These are phyloP conservation scores for Cosmopolites sordidus DNA, from an alignment of 2,888 invertebrate genomes.

Conservation along the genomic window DNA sequence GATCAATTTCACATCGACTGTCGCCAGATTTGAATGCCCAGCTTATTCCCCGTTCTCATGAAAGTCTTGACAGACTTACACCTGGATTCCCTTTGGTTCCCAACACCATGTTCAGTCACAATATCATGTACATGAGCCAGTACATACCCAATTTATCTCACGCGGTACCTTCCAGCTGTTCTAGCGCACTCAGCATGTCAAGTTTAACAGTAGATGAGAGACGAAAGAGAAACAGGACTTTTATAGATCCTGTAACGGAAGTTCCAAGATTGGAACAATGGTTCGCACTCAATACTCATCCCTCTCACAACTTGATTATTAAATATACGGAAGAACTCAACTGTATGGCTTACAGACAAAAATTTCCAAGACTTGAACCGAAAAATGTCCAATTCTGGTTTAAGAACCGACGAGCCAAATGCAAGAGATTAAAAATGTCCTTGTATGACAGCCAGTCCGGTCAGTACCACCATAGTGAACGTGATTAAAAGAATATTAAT, in stretches of 20 bases:
- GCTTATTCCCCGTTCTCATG: conserved; percentile 40
- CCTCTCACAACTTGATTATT: conserved; percentile 94
- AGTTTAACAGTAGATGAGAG: conserved; percentile 76
- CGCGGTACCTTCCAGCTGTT: conserved; percentile 55
- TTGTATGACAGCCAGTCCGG: conserved; percentile 71
- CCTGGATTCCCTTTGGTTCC: conserved; percentile 74
- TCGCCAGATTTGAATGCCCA: conserved; percentile 40
- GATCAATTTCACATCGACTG: conserved; percentile 35
- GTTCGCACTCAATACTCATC: conserved; percentile 98
- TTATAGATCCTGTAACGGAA: conserved; percentile 98
- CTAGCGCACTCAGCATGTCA: conserved; percentile 54
- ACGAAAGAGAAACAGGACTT: conserved; percentile 93
- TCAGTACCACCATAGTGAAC: conserved; percentile 58
- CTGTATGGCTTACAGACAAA: conserved; percentile 94
- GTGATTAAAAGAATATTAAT: conserved; percentile 47
- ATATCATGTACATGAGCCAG: conserved; percentile 89
- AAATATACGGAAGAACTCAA: conserved; percentile 98
- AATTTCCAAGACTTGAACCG: conserved; percentile 96
- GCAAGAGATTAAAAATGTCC: conserved; percentile 92
- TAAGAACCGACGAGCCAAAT: conserved; percentile 97
- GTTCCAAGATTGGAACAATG: conserved; percentile 91
- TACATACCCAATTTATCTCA: conserved; percentile 64
- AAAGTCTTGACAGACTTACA: conserved; percentile 47
- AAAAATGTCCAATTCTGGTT: conserved; percentile 99
- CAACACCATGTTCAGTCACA: conserved; percentile 83